phyloP scores from a whole-genome alignment of 2,888 invertebrate genomes.

The Heliconius charithonia region DNA sequence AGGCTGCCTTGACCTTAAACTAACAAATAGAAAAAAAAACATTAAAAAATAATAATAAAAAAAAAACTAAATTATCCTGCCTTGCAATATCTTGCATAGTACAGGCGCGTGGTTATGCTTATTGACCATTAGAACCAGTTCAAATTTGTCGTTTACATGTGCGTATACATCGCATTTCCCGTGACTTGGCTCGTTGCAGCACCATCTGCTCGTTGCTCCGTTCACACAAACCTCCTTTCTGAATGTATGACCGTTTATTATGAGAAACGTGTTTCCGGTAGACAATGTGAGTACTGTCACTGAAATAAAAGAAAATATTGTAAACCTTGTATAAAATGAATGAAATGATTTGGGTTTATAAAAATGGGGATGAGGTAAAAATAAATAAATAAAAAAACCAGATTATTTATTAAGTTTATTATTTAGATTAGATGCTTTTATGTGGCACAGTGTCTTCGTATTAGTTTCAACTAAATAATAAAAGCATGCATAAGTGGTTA shows the following conservation, averaged over 20 bases:
- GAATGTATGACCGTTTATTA: conserved; percentile 73
- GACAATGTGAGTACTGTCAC: conserved; percentile 70
- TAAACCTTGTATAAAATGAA: conserved; percentile 14
- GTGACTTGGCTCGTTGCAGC: conserved; percentile 64
- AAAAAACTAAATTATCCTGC: conserved; percentile 61
- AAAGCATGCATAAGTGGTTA: background rate
- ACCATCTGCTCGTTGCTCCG: conserved; percentile 63
- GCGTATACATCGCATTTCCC: conserved; percentile 66
- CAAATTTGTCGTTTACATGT: conserved; percentile 67
- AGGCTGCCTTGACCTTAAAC: conserved; percentile 32
- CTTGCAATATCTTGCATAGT: conserved; percentile 65
- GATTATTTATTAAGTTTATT: background rate
- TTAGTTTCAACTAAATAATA: background rate
- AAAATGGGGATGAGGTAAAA: background rate
- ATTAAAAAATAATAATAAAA: conserved; percentile 1
- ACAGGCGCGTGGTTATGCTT: conserved; percentile 69
- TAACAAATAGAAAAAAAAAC: background rate
- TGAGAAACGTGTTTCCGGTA: conserved; percentile 65
- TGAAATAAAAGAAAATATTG: conserved; percentile 54
- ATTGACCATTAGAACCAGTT: conserved; percentile 63
- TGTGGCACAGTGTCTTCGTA: background rate
- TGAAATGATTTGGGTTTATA: background rate
- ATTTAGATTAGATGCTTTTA: background rate
- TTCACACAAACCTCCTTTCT: conserved; percentile 60
- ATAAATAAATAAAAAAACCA: background rate